These are phyloP conservation scores for Pocillopora damicornis DNA, from an alignment of 64 coral and sea anemone species.

Conservation along the genomic window DNA sequence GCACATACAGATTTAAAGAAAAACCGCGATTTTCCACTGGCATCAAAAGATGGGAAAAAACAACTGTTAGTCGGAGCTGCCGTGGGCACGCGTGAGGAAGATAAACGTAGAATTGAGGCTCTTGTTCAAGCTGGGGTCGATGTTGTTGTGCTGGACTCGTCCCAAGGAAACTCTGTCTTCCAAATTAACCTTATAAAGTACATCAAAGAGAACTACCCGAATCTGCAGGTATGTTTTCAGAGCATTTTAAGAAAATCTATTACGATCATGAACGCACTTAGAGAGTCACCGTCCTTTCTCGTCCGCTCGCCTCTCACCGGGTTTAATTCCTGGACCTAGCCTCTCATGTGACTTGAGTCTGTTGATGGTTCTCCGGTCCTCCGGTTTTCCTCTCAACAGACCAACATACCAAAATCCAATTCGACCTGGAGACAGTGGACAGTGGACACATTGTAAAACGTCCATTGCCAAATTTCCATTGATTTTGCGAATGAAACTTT, in stretches of 20 bases:
- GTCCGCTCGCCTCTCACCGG: no score
- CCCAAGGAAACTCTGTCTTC: slow-evolving; percentile 85
- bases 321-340: no score
- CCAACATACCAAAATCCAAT: no score
- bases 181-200: slow-evolving; percentile 78
- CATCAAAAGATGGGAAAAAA: slow-evolving; percentile 84
- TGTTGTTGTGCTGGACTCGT: slow-evolving; percentile 77
- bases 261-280: not conserved
- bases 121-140: slow-evolving; percentile 83
- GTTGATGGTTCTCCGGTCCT: no score
- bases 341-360: no score
- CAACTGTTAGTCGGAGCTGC: slow-evolving; percentile 82
- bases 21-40: slow-evolving; percentile 77
- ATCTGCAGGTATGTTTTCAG: slow-evolving; percentile 53
- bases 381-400: no score
- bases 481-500: no score
- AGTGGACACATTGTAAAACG: no score
- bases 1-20: slow-evolving; percentile 84
- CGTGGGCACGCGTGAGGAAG: slow-evolving; percentile 64
- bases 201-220: slow-evolving; percentile 57
- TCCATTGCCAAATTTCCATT: no score
- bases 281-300: not conserved
- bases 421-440: no score
- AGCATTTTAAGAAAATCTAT: no score
- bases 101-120: slow-evolving; percentile 72